Conservation (phyloP, 1,140 invertebrate genomes). For the Cheumatopsyche charites region DNA sequence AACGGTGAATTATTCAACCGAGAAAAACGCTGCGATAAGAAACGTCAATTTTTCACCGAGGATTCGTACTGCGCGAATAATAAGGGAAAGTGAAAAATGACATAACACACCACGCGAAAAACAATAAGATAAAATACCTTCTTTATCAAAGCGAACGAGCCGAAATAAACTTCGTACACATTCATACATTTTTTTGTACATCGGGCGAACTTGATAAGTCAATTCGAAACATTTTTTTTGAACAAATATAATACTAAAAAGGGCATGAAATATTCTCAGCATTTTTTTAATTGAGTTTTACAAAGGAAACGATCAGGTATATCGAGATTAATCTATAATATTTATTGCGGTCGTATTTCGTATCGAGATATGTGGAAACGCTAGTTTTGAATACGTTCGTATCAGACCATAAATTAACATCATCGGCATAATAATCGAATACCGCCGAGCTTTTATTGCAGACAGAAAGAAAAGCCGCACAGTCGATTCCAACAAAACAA, state of each 20-base stretch:
- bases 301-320: conserved; percentile 17
- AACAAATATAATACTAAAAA: too few relatives aligned
- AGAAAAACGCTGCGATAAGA: too few relatives aligned
- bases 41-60: too few relatives aligned
- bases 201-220: neutral
- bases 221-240: neutral
- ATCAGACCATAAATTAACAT: conserved; percentile 25
- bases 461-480: conserved; percentile 7
- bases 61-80: too few relatives aligned
- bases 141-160: too few relatives aligned
- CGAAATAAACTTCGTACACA: neutral
- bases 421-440: conserved; percentile 11
- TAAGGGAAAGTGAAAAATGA: too few relatives aligned
- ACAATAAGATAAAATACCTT: too few relatives aligned
- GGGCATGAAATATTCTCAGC: too few relatives aligned
- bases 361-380: conserved; percentile 26
- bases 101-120: too few relatives aligned
- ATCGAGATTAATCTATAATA: conserved; percentile 26
- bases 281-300: neutral
- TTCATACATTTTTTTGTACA: neutral
- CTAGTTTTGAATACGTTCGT: conserved; percentile 22
- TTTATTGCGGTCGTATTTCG: conserved; percentile 26
- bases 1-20: too few relatives aligned
- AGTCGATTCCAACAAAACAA: too few relatives aligned
- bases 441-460: neutral